These are phyloP conservation scores for Spodoptera littoralis DNA, from an alignment of 2,888 invertebrate species.

Conservation along the genomic window DNA sequence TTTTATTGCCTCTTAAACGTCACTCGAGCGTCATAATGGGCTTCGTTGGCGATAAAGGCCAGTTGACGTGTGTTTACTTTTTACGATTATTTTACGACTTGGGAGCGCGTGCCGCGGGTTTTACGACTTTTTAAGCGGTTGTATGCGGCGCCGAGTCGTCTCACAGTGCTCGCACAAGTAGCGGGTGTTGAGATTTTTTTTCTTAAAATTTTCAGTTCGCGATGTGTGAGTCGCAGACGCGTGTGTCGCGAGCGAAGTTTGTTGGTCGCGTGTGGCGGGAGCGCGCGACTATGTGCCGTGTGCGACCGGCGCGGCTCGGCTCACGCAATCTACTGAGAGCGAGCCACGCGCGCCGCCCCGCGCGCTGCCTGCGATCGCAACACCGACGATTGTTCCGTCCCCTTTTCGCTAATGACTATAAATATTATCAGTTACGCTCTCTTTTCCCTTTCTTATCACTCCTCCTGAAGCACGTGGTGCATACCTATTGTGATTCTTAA, in stretches of 20 bases:
- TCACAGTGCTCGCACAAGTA: constrained; percentile 60
- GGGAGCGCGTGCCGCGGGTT: constrained; percentile 85
- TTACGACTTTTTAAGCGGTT: constrained; percentile 87
- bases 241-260: constrained; percentile 85
- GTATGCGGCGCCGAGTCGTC: constrained; percentile 77
- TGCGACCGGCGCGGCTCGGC: constrained; percentile 90
- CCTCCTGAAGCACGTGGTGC: constrained; percentile 78
- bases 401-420: constrained; percentile 89
- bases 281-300: constrained; percentile 76
- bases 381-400: constrained; percentile 85
- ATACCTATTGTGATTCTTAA: constrained; percentile 42
- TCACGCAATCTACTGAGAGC: constrained; percentile 91
- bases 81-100: constrained; percentile 89
- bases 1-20: constrained; percentile 88
- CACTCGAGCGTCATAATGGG: constrained; percentile 88
- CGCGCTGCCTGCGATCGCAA: constrained; percentile 83
- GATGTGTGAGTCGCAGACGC: constrained; percentile 70
- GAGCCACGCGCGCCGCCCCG: constrained; percentile 90
- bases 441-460: constrained; percentile 86
- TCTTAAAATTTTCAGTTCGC: constrained; percentile 59
- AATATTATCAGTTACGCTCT: constrained; percentile 88
- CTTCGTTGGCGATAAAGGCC: constrained; percentile 86
- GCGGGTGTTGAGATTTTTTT: constrained; percentile 62
- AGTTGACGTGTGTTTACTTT: constrained; percentile 88
- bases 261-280: constrained; percentile 76